Base-by-base conservation (phyloP, 64 coral and sea anemone species). In the Porites australiensis region DNA sequence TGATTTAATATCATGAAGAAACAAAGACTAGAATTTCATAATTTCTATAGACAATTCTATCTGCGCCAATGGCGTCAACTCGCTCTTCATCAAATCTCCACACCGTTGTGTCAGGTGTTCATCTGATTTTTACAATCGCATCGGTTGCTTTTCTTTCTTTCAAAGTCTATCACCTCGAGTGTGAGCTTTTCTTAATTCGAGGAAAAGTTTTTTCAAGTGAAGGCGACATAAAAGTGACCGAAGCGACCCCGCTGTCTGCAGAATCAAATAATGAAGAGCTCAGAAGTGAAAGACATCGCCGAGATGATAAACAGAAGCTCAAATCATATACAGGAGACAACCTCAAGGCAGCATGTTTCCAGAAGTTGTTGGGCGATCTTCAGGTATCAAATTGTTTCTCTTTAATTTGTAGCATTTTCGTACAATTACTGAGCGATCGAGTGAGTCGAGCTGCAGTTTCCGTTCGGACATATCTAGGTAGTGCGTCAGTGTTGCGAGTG, bases 161-260 rank as follows among this genome's bases (percentile, higher is more conserved):
- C 68, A 70, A 70, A 70, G 68, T 77, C 23, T 77, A 77, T 21
- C 3, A 53, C 48, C 75, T 77, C 6, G 75, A 77, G 49, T 20
- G 75, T 77, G 75, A 77, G 20, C 14, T 77, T 15, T 77, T 18
- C 14, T 52, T 12, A 10, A 77, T 77, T 53, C 75, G 75, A 52
- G 54, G 54, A 12, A 12, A 57, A 57, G 12, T 64, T 16, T 64
- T 13, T 1, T 16, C 3, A 2, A 16, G 62, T 57, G 54, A 7
- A 9, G 54, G 54, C 4, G 12, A 9, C 54, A 5, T 9, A 57
- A 64, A 16, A 4, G 18, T 64, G 62, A 64, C 62, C 8, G 13
- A 19, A 13, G 62, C 3, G 54, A 57, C 54, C 12, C 62, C 62
- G 62, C 18, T 64, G 14, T 64, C 62, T 64, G 18, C 62, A 64